Evolutionary conservation across 2,888 invertebrate genomes (phyloP).

Genomic region (Drosophila peninsularis): DNA sequence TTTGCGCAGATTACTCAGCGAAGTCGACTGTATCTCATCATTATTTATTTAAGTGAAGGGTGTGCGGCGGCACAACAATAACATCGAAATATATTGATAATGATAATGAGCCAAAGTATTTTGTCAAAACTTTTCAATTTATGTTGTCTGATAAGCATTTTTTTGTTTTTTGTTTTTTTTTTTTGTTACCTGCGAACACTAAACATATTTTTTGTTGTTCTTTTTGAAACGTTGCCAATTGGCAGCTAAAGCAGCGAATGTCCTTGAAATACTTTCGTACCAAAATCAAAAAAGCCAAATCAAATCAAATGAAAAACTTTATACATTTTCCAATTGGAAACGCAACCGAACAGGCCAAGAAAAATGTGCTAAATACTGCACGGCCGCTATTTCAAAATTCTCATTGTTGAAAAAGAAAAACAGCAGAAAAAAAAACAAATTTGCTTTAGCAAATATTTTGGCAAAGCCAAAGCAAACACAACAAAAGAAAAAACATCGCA

Average conservation of each 20-base stretch:
- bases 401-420: slow-evolving; percentile 28
- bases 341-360: slow-evolving; percentile 48
- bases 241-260: slow-evolving; percentile 41
- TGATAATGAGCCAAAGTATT: slow-evolving; percentile 24
- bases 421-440: slow-evolving; percentile 22
- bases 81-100: slow-evolving; percentile 19
- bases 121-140: slow-evolving; percentile 47
- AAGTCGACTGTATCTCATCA: slow-evolving; percentile 31
- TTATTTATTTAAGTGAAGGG: slow-evolving; percentile 56
- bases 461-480: slow-evolving; percentile 44
- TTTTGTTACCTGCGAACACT: slow-evolving; percentile 54
- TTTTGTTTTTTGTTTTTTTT: slow-evolving; percentile 37
- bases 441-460: slow-evolving; percentile 60
- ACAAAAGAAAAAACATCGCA: slow-evolving; percentile 32
- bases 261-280: slow-evolving; percentile 71
- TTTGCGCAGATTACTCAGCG: slow-evolving; percentile 63
- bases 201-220: slow-evolving; percentile 18
- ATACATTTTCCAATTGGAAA: slow-evolving; percentile 58
- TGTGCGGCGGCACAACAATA: slow-evolving; percentile 27
- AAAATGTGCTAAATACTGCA: slow-evolving; percentile 54
- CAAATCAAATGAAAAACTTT: slow-evolving; percentile 47
- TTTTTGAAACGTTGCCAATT: slow-evolving; percentile 69
- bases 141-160: slow-evolving; percentile 62
- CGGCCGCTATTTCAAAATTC: slow-evolving; percentile 40
- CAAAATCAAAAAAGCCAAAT: slow-evolving; percentile 36